Evolutionary conservation across 2,113 vertebrate species (phyloP).

Genomic region (Labrus mixtus): DNA sequence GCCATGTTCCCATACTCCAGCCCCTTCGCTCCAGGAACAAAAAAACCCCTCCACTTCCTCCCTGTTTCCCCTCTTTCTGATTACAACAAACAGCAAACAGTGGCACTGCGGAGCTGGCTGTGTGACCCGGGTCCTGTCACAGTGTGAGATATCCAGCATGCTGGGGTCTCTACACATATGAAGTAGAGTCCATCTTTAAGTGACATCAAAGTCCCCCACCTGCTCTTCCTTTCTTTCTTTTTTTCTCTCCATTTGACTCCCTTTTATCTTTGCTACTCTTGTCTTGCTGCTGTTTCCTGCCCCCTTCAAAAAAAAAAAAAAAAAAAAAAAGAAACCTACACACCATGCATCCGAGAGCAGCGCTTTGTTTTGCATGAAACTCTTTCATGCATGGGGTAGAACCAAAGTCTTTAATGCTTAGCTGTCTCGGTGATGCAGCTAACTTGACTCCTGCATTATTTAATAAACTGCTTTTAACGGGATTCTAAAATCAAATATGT

Average conservation of each 20-base stretch:
- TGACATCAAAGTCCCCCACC: slow-evolving; percentile 55
- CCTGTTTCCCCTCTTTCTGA: slow-evolving; percentile 54
- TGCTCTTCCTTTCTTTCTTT: slow-evolving; percentile 45
- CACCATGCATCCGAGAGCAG: slow-evolving; percentile 28
- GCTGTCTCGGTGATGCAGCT: slow-evolving; percentile 57
- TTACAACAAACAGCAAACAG: slow-evolving; percentile 78
- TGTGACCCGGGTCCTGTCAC: slow-evolving; percentile 62
- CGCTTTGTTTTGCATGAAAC: slow-evolving; percentile 58
- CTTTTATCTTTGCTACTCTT: slow-evolving; percentile 52
- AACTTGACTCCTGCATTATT: slow-evolving; percentile 72
- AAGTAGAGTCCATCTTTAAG: slow-evolving; percentile 52
- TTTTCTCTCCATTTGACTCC: slow-evolving; percentile 27
- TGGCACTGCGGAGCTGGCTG: slow-evolving; percentile 60
- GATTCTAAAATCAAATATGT: slow-evolving; percentile 79
- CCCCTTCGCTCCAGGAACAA: slow-evolving; percentile 62
- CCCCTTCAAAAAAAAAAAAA: neutral
- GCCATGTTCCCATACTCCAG: slow-evolving; percentile 73
- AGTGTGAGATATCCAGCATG: slow-evolving; percentile 69
- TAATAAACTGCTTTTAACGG: slow-evolving; percentile 69
- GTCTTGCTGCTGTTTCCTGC: slow-evolving; percentile 29
- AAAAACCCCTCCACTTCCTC: slow-evolving; percentile 33
- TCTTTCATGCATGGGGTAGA: slow-evolving; percentile 41
- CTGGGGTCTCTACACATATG: slow-evolving; percentile 65
- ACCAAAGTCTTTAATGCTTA: slow-evolving; percentile 39
- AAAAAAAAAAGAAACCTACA: slow-evolving; percentile 26